A percentile compares a stretch with the other conserved stretches of the same genome.
phyloP scores from a whole-genome alignment of 2,888 invertebrate species.

The Acleris holmiana region DNA sequence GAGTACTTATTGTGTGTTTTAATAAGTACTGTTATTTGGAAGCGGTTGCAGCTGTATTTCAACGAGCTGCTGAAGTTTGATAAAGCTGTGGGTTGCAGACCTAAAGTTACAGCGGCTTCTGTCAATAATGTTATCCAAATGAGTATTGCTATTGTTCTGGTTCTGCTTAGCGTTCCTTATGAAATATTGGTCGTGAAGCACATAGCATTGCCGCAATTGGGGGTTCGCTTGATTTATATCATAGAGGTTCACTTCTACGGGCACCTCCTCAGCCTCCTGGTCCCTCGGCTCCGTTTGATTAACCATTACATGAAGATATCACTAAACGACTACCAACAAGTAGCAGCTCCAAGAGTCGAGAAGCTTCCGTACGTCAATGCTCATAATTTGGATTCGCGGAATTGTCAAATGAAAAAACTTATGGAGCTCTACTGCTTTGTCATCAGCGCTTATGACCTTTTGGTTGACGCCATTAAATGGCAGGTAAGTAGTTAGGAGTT shows the following conservation, averaged over 20 bases:
- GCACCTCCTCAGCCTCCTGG: constrained; percentile 58
- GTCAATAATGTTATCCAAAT: constrained; percentile 49
- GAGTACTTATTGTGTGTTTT: constrained; percentile 46
- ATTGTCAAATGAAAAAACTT: constrained; percentile 55
- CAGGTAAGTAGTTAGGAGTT: constrained; percentile 53
- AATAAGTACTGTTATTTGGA: constrained; percentile 50
- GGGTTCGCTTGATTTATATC: constrained; percentile 46
- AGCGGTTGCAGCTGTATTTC: constrained; percentile 52
- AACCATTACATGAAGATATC: constrained; percentile 59
- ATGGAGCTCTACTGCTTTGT: constrained; percentile 63
- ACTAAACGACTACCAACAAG: constrained; percentile 44
- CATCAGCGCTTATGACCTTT: constrained; percentile 57
- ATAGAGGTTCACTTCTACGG: constrained; percentile 59
- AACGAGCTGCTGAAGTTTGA: constrained; percentile 57
- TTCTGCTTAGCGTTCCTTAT: constrained; percentile 31
- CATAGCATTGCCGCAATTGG: constrained; percentile 38
- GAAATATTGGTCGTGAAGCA: constrained; percentile 28
- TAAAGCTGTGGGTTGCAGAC: constrained; percentile 52
- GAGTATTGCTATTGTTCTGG: constrained; percentile 43
- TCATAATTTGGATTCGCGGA: constrained; percentile 41
- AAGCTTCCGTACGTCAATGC: constrained; percentile 46
- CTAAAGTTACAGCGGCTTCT: constrained; percentile 49
- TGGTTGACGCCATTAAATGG: constrained; percentile 67
- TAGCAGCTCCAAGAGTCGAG: constrained; percentile 44
- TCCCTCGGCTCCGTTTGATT: constrained; percentile 57